Evolutionary conservation across 2,888 invertebrate genomes (phyloP).

Genomic region (Polylopha cassiicola): DNA sequence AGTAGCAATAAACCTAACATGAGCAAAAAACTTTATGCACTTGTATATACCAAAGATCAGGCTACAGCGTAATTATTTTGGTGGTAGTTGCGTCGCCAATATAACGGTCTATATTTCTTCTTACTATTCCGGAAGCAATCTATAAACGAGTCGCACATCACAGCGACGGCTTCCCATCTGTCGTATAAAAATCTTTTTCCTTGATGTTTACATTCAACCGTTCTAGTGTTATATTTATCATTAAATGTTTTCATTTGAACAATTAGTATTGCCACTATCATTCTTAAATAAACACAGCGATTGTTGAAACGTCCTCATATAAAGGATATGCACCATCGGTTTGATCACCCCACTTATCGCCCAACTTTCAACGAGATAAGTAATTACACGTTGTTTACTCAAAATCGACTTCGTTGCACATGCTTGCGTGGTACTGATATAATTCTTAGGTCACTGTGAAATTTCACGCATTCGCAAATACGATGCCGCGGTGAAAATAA

Average conservation of each 20-base stretch:
- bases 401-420: constrained; percentile 1
- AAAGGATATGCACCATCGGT: too few relatives aligned
- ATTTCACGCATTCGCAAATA: not conserved
- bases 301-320: constrained; percentile 33
- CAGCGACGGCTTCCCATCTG: constrained; percentile 3
- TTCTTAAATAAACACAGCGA: constrained; percentile 40
- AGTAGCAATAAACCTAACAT: constrained; percentile 25
- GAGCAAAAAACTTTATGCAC: constrained; percentile 21
- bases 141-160: constrained; percentile 6
- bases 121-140: constrained; percentile 5
- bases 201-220: constrained; percentile 15
- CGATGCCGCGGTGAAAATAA: constrained; percentile 8
- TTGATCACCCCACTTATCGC: too few relatives aligned
- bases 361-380: too few relatives aligned
- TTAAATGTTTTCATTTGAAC: constrained; percentile 33
- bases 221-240: constrained; percentile 1
- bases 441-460: constrained; percentile 2
- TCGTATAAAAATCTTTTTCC: too few relatives aligned
- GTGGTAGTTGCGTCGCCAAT: too few relatives aligned
- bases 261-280: constrained; percentile 38
- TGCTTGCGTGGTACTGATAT: not conserved
- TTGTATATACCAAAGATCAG: too few relatives aligned
- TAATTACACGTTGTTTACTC: too few relatives aligned
- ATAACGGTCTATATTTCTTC: not conserved
- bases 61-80: too few relatives aligned